Conservation (phyloP, 2,797 vertebrate species). For the Cryptoblepharus egeriae region DNA sequence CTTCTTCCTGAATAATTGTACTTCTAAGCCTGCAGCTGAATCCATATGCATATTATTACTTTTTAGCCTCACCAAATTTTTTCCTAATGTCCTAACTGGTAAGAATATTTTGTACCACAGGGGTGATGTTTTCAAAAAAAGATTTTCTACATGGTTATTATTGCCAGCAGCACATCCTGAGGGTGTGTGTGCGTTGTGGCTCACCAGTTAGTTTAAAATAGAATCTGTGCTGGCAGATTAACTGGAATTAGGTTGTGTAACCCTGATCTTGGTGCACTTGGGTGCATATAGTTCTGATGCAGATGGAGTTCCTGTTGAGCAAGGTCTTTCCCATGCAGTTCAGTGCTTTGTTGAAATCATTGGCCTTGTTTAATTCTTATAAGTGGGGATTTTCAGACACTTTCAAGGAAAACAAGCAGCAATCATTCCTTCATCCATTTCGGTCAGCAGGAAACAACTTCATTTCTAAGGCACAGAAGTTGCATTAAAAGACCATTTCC, state of each 20-base stretch:
- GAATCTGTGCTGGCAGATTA: background rate
- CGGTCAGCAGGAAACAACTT: constrained; percentile 2
- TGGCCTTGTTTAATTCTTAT: background rate
- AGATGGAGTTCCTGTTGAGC: background rate
- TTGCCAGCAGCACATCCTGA: background rate
- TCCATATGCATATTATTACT: background rate
- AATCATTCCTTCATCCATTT: background rate
- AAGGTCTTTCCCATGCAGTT: background rate
- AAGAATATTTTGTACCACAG: background rate
- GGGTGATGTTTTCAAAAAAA: background rate
- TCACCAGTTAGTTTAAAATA: background rate
- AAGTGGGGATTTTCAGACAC: background rate
- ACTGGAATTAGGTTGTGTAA: constrained; percentile 4
- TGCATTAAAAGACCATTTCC: background rate
- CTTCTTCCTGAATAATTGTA: background rate
- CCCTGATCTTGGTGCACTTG: background rate
- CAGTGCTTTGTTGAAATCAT: background rate
- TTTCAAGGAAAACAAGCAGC: constrained; percentile 7
- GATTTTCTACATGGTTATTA: background rate
- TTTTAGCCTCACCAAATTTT: background rate
- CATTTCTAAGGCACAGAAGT: background rate
- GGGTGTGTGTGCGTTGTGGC: background rate
- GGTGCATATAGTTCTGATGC: background rate
- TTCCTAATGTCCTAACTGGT: background rate
- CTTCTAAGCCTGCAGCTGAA: background rate